These are phyloP conservation scores for Takifugu bimaculatus DNA, from an alignment of 2,113 vertebrate species.

Conservation along the genomic window DNA sequence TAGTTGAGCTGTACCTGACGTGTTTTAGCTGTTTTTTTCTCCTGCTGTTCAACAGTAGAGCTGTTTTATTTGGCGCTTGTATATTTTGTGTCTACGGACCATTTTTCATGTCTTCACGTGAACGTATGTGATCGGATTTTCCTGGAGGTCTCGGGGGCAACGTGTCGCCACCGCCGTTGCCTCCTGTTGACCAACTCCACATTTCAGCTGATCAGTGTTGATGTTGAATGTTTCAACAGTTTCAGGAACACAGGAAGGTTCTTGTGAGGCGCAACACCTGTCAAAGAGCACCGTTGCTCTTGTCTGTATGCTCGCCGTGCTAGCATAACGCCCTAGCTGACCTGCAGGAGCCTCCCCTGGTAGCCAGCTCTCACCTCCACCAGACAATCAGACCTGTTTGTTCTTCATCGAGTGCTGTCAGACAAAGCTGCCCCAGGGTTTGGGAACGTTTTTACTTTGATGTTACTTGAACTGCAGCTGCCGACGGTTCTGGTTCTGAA, in stretches of 20 bases:
- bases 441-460: slow-evolving; percentile 25
- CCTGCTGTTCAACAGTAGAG: slow-evolving; percentile 58
- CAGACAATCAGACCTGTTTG: slow-evolving; percentile 12
- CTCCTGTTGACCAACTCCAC: too few relatives aligned
- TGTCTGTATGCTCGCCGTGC: too few relatives aligned
- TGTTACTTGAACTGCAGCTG: slow-evolving; percentile 53
- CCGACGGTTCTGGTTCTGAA: neutral
- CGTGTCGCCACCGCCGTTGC: too few relatives aligned
- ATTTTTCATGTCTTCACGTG: slow-evolving; percentile 36
- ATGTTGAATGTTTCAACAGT: neutral
- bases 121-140: slow-evolving; percentile 21
- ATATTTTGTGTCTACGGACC: slow-evolving; percentile 59
- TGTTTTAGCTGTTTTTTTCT: slow-evolving; percentile 51
- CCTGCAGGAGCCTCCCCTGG: neutral
- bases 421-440: slow-evolving; percentile 6
- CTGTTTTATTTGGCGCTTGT: slow-evolving; percentile 58
- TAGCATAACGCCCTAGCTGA: neutral
- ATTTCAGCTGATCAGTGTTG: slow-evolving; percentile 7
- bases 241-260: slow-evolving; percentile 21
- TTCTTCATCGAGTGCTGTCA: slow-evolving; percentile 6
- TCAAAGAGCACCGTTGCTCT: too few relatives aligned
- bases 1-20: slow-evolving; percentile 49
- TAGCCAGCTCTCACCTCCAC: neutral
- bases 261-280: neutral
- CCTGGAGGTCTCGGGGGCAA: slow-evolving; percentile 8